phyloP scores from a whole-genome alignment of 2,888 invertebrate genomes.

The Tachystola acroxantha region DNA sequence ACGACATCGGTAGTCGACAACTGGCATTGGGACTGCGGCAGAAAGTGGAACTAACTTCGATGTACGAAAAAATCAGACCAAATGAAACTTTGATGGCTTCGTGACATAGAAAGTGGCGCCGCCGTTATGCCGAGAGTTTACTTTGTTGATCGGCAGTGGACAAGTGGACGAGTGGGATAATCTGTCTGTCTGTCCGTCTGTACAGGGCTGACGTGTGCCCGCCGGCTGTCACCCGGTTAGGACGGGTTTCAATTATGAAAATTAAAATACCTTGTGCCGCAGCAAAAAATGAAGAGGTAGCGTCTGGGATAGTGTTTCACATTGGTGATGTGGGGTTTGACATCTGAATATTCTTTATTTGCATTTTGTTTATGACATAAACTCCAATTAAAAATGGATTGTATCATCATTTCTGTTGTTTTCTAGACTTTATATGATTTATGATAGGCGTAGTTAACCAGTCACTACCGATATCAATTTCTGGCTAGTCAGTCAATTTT shows the following conservation, averaged over 20 bases:
- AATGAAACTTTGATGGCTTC: constrained; percentile 1
- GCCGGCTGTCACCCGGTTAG: constrained; percentile 26
- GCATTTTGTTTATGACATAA: no score
- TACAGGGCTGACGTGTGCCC: constrained; percentile 31
- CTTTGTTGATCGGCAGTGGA: constrained; percentile 5
- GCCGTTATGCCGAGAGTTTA: background rate
- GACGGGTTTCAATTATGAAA: constrained; percentile 4
- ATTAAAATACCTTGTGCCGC: constrained; percentile 1
- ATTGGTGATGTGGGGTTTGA: no score
- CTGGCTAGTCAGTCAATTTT: no score
- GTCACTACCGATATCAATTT: no score
- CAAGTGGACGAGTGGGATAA: constrained; percentile 30
- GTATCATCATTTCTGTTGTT: no score
- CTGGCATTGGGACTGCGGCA: background rate
- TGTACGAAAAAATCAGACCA: constrained; percentile 3
- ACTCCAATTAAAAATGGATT: no score
- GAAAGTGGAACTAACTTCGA: background rate
- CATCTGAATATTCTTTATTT: no score
- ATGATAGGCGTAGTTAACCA: no score
- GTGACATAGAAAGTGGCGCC: background rate
- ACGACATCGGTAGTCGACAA: constrained; percentile 35
- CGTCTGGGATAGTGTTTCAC: background rate
- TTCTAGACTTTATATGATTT: no score
- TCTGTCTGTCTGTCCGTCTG: constrained; percentile 39
- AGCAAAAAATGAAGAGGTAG: constrained; percentile 1